Evolutionary conservation across 2,113 vertebrate genomes (phyloP), one percentile per base, ranked within the genome.

Genomic region (Passerina amoena): DNA sequence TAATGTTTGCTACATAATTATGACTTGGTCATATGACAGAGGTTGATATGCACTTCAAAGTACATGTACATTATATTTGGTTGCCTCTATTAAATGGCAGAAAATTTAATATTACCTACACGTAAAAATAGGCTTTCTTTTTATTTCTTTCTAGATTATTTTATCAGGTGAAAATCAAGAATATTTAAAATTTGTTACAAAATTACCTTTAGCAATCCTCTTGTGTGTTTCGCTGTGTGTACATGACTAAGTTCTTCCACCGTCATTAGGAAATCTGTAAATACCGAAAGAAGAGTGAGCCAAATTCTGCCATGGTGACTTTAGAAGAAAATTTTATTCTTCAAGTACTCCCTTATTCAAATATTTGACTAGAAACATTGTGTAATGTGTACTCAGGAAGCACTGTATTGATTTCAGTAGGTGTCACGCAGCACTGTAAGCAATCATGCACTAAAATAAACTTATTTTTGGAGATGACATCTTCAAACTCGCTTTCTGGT

Each of bases 381-480:
- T 66, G 60, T 56, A 68, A 88, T 68, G 42, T 66, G 38, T 71
- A 88, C 44, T 82, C 85, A 94, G 88, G 82, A 96, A 93, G 76
- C 51, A 73, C 85, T 88, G 79, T 77, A 80, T 51, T 70, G 59
- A 85, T 94, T 92, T 93, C 79, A 86, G 22, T 77, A 91, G 79
- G 60, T 92, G 79, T 91, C 91, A 79, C n/a, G 47, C 53, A 87
- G 28, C 50, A 91, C 59, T 89, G 60, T 81, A 73, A 86, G 79
- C 54, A 90, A 45, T 86, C 85, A 42, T 42, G 35, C 78, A 71
- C 31, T 63, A 95, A 94, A 90, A 70, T 47, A 90, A 40, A 66
- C 50, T 90, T 93, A 66, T 94, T 96, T 94, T 95, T 85, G 71
- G 90, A 92, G 51, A 91, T 72, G 89, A 87, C 82, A 83, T 93